Base-by-base conservation (phyloP, 2,113 vertebrate genomes). In the Alligator sinensis region DNA sequence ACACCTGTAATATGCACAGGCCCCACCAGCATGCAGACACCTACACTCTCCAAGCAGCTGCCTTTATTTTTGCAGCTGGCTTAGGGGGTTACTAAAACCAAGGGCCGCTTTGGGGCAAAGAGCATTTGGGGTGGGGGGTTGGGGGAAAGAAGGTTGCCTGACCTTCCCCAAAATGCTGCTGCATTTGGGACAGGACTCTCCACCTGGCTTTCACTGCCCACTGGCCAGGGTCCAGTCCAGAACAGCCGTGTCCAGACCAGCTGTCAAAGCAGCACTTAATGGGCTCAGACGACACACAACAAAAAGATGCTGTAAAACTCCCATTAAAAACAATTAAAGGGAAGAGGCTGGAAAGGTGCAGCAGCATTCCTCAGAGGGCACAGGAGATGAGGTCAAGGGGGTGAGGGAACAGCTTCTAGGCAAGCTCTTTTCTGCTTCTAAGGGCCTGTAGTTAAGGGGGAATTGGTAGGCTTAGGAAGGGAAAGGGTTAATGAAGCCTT, bases 341-440 rank as follows among this genome's bases (percentile, higher is more conserved):
- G 18, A 28, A 57, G 68, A 13, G 21, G 38, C 66, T 60, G 78
- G 25, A 61, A 30, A 1, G 0, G 13, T 8, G 74, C 89, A 30
- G 72, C 16, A 11, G 3, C 0, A 2, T 76, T 63, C 12, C 27
- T 84, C 0, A 0, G 38, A 30, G 38, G 9, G 55, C 57, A 6
- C 0, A 0, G 55, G 30, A 28, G 30, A 55, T 81, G 77, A 57
- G 80, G 54, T 78, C 0, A 1, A 83, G 77, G 18, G 47, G 8
- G 47, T 47, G 47, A 47, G n/a, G n/a, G n/a, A 34, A 30, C 66
- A 68, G n/a, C 66, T n/a, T 30, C 66, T 16, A 7, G 7, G 16
- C n/a, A 17, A 30, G 28, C 18, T 30, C 9, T n/a, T 17, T 68
- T 68, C n/a, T 17, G 66, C 19, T 68, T 18, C 66, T 34, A 68